Evolutionary conservation across 2,113 vertebrate genomes (phyloP).

Genomic region (Ardeotis arabs): DNA sequence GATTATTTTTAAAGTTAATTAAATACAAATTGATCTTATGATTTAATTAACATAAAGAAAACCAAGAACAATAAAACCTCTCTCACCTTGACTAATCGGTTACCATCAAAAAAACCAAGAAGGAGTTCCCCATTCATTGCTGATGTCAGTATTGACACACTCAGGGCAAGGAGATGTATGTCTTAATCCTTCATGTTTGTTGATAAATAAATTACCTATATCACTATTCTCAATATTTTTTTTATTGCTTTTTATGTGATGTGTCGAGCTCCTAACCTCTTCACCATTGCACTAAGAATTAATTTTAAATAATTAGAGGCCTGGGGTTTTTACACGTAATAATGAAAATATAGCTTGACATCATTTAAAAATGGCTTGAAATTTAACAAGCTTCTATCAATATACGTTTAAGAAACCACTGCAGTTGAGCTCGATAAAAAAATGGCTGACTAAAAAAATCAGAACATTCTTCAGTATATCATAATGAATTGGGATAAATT

Average conservation of each 20-base stretch:
- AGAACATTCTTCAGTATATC: neutral
- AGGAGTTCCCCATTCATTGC: neutral
- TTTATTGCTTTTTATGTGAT: neutral
- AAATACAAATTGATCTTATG: neutral
- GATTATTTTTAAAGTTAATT: neutral
- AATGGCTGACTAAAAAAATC: neutral
- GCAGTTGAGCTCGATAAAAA: neutral
- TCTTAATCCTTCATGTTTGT: neutral
- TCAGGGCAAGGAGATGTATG: neutral
- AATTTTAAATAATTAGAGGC: neutral
- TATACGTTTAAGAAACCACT: neutral
- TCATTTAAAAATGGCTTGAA: neutral
- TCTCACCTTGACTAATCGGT: slow-evolving; percentile 52
- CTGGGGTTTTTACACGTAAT: neutral
- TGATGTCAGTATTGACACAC: slow-evolving; percentile 48
- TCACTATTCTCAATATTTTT: neutral
- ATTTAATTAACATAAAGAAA: neutral
- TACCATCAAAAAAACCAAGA: slow-evolving; percentile 35
- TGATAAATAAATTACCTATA: neutral
- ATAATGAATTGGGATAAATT: neutral
- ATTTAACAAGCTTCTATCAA: neutral
- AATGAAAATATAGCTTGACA: neutral
- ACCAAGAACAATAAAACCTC: neutral
- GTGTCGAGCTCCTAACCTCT: neutral
- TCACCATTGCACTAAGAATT: neutral